Percentiles rank a stretch among this genome's conserved stretches.
phyloP scores from a whole-genome alignment of 23 tunicate species.

The Halocynthia aurantium region DNA sequence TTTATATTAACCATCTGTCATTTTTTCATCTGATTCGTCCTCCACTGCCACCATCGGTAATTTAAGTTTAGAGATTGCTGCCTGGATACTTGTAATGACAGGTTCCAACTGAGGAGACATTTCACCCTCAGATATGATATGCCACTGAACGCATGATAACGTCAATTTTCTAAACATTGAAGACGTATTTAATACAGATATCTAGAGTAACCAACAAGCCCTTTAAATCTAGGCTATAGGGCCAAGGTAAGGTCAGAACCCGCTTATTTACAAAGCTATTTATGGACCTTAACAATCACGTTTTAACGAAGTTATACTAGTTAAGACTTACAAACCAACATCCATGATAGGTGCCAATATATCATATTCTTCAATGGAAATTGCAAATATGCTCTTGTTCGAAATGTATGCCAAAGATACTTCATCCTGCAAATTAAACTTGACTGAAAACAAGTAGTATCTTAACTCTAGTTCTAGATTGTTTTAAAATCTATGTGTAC shows the following conservation, averaged over 20 bases:
- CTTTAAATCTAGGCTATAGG: not conserved
- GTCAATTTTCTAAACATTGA: slow-evolving; percentile 47
- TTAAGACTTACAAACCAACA: slow-evolving; percentile 60
- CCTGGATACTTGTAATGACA: slow-evolving; percentile 27
- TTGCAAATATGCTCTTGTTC: slow-evolving; percentile 70
- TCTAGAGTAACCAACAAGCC: not conserved
- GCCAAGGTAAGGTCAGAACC: not conserved
- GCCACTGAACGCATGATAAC: slow-evolving; percentile 71
- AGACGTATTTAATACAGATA: not conserved
- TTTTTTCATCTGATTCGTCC: not conserved
- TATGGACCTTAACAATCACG: not conserved
- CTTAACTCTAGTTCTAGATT: no score
- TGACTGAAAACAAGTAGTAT: no score
- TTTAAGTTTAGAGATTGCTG: not conserved
- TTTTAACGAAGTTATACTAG: not conserved
- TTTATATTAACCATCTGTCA: not conserved
- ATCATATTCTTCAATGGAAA: slow-evolving; percentile 43
- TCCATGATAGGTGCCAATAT: slow-evolving; percentile 63
- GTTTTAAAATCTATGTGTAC: not conserved
- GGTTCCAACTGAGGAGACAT: slow-evolving; percentile 13
- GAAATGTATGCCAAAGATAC: slow-evolving; percentile 75
- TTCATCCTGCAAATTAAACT: slow-evolving; percentile 55
- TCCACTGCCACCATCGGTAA: not conserved
- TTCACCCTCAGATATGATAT: slow-evolving; percentile 32
- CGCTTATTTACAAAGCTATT: not conserved